These are phyloP conservation scores for Pygocentrus nattereri DNA, from an alignment of 2,797 vertebrate genomes.

Conservation along the genomic window DNA sequence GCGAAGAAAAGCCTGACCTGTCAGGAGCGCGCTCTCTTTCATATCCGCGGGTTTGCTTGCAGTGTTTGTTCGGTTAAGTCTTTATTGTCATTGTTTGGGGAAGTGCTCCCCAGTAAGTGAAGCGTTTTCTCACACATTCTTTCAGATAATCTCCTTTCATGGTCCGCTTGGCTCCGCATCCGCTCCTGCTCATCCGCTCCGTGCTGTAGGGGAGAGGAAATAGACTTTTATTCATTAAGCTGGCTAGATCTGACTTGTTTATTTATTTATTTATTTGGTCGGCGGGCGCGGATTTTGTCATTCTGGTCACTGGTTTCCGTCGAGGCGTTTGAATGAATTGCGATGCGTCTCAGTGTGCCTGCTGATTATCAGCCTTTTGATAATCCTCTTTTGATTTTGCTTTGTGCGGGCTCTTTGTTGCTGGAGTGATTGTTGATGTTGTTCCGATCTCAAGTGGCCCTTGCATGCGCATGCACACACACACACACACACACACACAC, in stretches of 20 bases:
- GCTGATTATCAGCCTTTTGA: constrained; percentile 54
- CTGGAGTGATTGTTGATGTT: constrained; percentile 16
- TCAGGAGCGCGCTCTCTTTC: constrained; percentile 27
- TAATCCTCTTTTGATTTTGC: constrained; percentile 51
- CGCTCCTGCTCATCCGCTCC: constrained; percentile 50
- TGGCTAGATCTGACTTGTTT: constrained; percentile 34
- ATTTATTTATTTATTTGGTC: constrained; percentile 47
- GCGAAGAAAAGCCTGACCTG: constrained; percentile 28
- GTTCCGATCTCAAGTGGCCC: constrained; percentile 6
- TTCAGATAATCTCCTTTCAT: constrained; percentile 62
- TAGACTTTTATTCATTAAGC: constrained; percentile 57
- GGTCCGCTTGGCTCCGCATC: constrained; percentile 53
- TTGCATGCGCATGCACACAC: background rate
- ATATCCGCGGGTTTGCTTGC: constrained; percentile 46
- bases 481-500: background rate
- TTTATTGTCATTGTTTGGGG: constrained; percentile 54
- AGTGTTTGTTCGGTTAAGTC: constrained; percentile 52
- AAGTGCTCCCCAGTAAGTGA: constrained; percentile 50
- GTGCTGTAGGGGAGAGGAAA: constrained; percentile 41
- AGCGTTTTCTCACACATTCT: constrained; percentile 47
- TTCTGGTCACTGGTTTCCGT: constrained; percentile 50
- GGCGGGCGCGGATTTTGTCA: constrained; percentile 39
- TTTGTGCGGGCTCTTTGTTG: constrained; percentile 36
- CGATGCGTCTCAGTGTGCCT: constrained; percentile 47
- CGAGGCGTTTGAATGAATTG: constrained; percentile 38